Base-by-base conservation (phyloP, 2,888 invertebrate species). In the Cantharis rustica region DNA sequence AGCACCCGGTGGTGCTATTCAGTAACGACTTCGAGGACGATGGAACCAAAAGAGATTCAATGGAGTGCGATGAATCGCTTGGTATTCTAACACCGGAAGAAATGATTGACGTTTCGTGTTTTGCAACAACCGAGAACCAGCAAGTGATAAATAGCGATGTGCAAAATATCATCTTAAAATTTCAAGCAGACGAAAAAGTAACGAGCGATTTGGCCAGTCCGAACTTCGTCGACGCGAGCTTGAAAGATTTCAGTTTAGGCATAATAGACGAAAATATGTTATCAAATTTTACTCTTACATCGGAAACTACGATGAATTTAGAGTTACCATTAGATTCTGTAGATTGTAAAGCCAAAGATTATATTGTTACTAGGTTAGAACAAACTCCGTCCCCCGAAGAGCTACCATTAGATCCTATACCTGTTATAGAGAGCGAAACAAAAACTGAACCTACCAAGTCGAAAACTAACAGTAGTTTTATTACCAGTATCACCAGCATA, bases 61-160 rank as follows among this genome's bases (percentile, higher is more conserved):
- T 95, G 82, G 96, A 94, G 81, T 89, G 92, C 85, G 93, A 96
- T 84, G 96, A 96, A 86, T 95, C 95, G 83, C 89, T 96, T 82
- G 96, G 96, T 5, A 96, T 96, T 83, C 89, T 97, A 79, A 96
- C 96, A 10, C 96, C 96, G 0, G 95, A 96, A 88, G 96, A 96
- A 88, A 96, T 96, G 95, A 94, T 91, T 82, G 92, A 92, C 84
- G 91, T 91, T 84, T 83, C 82, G 7, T 89, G 90, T 82, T 90
- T 91, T 72, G 91, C 91, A 77, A 90, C 90, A 79, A 90, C 91
- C 69, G 91, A 91, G 87, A 86, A 86, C 75, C 76, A 78, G 13
- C 73, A 69, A 16, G 73, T 75, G 13, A 71, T 76, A 16, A 70
- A 74, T n/a, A 74, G 73, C 63, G 76, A 75, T 61, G 75, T 76